A percentile compares a stretch with the other conserved stretches of the same genome.
These are phyloP conservation scores for Cosmorhoe ocellata DNA, from an alignment of 2,888 invertebrate genomes.

Conservation along the genomic window DNA sequence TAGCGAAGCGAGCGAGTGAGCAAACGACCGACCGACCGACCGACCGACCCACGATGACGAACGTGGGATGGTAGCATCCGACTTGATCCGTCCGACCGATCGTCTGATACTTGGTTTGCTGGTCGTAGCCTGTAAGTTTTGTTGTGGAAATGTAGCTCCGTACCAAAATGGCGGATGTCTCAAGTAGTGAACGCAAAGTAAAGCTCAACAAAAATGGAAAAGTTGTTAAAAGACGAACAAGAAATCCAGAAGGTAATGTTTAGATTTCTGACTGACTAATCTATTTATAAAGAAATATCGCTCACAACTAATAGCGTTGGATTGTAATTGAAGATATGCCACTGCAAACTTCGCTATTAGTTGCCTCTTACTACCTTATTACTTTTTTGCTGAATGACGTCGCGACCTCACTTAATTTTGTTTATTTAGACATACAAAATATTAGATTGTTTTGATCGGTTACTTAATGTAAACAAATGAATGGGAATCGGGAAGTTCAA, in stretches of 20 bases:
- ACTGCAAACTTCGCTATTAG: slow-evolving; percentile 32
- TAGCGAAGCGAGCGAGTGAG: too few species aligned
- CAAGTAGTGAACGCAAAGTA: slow-evolving; percentile 74
- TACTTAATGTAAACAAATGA: background rate
- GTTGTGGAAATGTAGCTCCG: slow-evolving; percentile 51
- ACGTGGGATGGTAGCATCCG: too few species aligned
- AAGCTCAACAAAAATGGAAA: slow-evolving; percentile 77
- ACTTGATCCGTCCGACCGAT: too few species aligned
- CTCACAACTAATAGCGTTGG: background rate
- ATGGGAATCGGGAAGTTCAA: too few species aligned
- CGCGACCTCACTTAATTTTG: slow-evolving; percentile 14
- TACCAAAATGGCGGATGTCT: slow-evolving; percentile 82
- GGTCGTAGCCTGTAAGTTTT: too few species aligned
- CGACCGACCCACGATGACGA: too few species aligned
- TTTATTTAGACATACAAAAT: slow-evolving; percentile 22
- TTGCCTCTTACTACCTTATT: slow-evolving; percentile 76
- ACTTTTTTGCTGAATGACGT: slow-evolving; percentile 42
- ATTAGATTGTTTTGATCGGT: background rate
- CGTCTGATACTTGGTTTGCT: too few species aligned
- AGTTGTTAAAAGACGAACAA: slow-evolving; percentile 73
- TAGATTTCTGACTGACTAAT: slow-evolving; percentile 22
- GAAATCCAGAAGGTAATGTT: slow-evolving; percentile 76
- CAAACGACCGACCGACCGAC: too few species aligned
- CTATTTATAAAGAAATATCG: background rate
- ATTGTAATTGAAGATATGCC: slow-evolving; percentile 11